These are phyloP conservation scores for Leptogaster cylindrica DNA, from an alignment of 2,888 invertebrate genomes.

Conservation along the genomic window DNA sequence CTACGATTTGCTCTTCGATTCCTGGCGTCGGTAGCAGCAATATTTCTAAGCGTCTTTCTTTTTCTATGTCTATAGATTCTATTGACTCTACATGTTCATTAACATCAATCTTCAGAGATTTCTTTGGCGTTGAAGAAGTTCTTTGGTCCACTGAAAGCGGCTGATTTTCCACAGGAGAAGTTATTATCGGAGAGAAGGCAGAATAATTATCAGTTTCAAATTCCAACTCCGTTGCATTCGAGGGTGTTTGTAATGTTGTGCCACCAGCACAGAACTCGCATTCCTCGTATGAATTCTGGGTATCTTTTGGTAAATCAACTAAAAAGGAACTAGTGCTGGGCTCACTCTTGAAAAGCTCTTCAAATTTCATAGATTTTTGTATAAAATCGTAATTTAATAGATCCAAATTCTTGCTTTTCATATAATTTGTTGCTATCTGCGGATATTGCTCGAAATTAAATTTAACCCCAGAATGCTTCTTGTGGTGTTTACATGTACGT, in stretches of 20 bases:
- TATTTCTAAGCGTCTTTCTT: no score
- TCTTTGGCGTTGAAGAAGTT: background rate
- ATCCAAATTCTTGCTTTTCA: constrained; percentile 71
- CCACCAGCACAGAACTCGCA: constrained; percentile 67
- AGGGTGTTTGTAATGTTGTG: constrained; percentile 74
- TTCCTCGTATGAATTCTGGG: constrained; percentile 61
- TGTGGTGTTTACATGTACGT: constrained; percentile 60
- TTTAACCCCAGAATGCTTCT: constrained; percentile 74
- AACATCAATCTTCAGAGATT: background rate
- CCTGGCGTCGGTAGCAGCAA: no score
- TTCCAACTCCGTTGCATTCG: constrained; percentile 78
- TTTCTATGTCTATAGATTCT: no score
- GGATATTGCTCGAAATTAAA: constrained; percentile 78
- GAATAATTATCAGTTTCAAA: constrained; percentile 63
- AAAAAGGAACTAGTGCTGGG: constrained; percentile 36
- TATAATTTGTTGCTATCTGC: constrained; percentile 75
- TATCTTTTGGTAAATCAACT: constrained; percentile 23
- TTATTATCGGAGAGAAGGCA: constrained; percentile 47
- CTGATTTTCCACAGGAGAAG: background rate
- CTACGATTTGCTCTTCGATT: constrained; percentile 53
- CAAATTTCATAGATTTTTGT: constrained; percentile 66
- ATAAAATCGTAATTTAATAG: constrained; percentile 67
- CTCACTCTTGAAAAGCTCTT: constrained; percentile 48
- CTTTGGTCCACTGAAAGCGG: background rate
- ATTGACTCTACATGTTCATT: constrained; percentile 41